A percentile compares a stretch with the other conserved stretches of the same genome.
phyloP scores from a whole-genome alignment of 2,113 vertebrate species.

The Galeopterus variegatus region DNA sequence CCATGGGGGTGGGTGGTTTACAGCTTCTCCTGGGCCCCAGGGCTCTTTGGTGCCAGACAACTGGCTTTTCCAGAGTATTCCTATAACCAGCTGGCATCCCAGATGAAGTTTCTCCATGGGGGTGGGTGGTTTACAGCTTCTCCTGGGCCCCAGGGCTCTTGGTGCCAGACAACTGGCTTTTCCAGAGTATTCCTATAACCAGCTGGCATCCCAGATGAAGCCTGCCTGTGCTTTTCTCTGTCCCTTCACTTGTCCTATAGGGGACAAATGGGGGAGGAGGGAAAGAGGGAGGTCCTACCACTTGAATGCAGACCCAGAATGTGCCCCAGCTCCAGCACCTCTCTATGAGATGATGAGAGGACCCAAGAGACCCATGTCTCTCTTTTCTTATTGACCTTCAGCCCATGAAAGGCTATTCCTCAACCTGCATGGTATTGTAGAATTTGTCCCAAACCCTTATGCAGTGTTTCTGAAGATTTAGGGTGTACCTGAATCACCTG shows the following conservation, averaged over 20 bases:
- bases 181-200: not conserved
- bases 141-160: not conserved
- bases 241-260: not conserved
- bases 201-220: not conserved
- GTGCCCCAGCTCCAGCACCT: not conserved
- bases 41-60: not conserved
- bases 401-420: not conserved
- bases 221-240: not conserved
- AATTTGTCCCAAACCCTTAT: not conserved
- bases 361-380: not conserved
- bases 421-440: not conserved
- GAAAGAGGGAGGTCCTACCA: not conserved
- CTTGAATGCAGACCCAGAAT: not conserved
- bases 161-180: not conserved
- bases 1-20: not conserved
- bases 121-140: not conserved
- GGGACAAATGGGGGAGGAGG: accelerated
- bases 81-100: too few relatives aligned
- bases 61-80: not conserved
- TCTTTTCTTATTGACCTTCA: not conserved
- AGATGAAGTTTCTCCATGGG: too few relatives aligned
- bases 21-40: not conserved
- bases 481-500: not conserved
- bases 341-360: not conserved
- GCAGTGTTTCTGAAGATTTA: not conserved